Percentiles rank a stretch among this genome's conserved stretches.
Conservation (phyloP, 2,113 vertebrate species). For the Salvelinus sp. region DNA sequence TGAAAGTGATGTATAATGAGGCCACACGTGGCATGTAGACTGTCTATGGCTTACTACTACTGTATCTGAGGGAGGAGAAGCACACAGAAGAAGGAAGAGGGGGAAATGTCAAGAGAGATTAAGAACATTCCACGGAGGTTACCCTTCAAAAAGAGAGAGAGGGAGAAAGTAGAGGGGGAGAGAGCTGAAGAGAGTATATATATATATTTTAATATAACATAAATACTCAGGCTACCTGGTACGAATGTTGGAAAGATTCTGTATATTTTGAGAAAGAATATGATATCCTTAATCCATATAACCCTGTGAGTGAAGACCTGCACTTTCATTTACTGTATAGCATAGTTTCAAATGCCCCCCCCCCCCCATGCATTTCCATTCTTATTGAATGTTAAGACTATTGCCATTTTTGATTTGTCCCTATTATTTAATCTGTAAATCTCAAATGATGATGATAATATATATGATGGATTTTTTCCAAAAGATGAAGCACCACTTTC, state of each 20-base stretch:
- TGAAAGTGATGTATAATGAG: not conserved
- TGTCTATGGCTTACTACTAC: slow-evolving; percentile 36
- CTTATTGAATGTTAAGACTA: too few relatives aligned
- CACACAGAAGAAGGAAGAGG: slow-evolving; percentile 37
- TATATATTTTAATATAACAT: too few relatives aligned
- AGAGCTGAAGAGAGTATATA: not conserved
- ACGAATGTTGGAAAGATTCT: too few relatives aligned
- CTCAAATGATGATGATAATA: too few relatives aligned
- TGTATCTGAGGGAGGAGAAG: slow-evolving; percentile 45
- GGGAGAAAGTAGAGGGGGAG: not conserved
- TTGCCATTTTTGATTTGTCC: too few relatives aligned
- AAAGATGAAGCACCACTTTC: too few relatives aligned
- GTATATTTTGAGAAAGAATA: not conserved
- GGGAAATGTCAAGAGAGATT: slow-evolving; percentile 72
- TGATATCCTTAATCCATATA: too few relatives aligned
- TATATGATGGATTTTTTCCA: too few relatives aligned
- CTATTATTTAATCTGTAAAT: too few relatives aligned
- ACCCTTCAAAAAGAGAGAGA: slow-evolving; percentile 31
- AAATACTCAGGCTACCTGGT: too few relatives aligned
- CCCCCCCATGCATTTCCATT: too few relatives aligned
- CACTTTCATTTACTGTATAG: not conserved
- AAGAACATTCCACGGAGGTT: slow-evolving; percentile 66
- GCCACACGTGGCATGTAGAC: not conserved
- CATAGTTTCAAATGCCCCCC: not conserved
- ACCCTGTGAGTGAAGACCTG: too few relatives aligned